Base-by-base conservation (phyloP, 2,797 vertebrate genomes). In the Picus viridis region DNA sequence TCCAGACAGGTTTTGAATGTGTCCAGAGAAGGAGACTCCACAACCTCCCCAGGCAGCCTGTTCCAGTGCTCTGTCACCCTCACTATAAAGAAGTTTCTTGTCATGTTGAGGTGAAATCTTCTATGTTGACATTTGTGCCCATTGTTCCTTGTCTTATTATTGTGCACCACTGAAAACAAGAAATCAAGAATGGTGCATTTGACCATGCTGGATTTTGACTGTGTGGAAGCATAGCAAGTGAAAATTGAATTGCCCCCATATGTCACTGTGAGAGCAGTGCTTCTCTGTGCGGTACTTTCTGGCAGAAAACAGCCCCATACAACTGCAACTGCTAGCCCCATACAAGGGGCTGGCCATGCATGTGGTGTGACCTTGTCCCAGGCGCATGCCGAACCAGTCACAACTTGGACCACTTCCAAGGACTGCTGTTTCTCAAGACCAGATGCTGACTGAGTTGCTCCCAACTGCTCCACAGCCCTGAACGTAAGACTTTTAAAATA, bases 401-500 rank as follows among this genome's bases (percentile, higher is more conserved):
- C 10, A 11, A 34, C 26, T 83, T 72, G 47, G 45, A 36, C 19
- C 14, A 6, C 32, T 45, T 22, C 2, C 16, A 12, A 63, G 27
- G 13, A 75, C 24, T 1, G 1, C 0, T 3, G 20, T 27, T 88
- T 83, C 12, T 62, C 49, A 76, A 59, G 71, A 58, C 26, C n/a
- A 92, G 62, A n/a, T 61, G 18, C 36, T 75, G 49, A 7, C 26
- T 51, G 74, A 62, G 51, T 57, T 83, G 16, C 12, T 77, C 26
- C 61, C 27, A 63, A 2, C 14, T 64, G 27, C 32, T 83, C 30
- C 74, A 30, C 56, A 58, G 59, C n/a, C 58, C 70, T 87, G 58
- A 34, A 87, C 62, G 14, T 67, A 73, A 54, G n/a, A n/a, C 26
- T 89, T 92, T 45, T 74, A 13, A 92, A 88, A 63, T 22, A 43